A percentile compares a stretch with the other conserved stretches of the same genome.
Evolutionary conservation across 2,888 invertebrate genomes (phyloP).

Genomic region (Xylota segnis): DNA sequence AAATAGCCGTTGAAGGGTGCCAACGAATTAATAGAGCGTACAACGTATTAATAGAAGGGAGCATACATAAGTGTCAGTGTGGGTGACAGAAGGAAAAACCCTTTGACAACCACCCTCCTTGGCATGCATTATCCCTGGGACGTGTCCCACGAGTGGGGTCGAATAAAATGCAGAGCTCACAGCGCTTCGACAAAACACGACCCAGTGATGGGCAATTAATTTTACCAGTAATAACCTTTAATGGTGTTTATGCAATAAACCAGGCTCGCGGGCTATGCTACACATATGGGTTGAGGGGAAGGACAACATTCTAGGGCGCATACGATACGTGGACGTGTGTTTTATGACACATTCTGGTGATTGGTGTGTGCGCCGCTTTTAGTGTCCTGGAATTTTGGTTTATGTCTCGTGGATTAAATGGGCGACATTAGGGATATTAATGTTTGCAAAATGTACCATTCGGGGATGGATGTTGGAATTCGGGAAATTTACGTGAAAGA

Average conservation of each 20-base stretch:
- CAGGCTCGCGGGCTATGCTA: conserved; percentile 26
- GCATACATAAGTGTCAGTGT: conserved; percentile 37
- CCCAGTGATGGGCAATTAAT: conserved; percentile 70
- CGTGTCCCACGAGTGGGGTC: conserved; percentile 38
- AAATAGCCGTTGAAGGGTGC: conserved; percentile 60
- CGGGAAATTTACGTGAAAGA: conserved; percentile 1
- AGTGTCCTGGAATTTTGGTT: conserved; percentile 46
- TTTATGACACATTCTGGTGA: conserved; percentile 54
- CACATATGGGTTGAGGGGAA: not conserved
- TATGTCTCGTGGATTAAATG: conserved; percentile 43
- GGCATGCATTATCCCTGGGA: conserved; percentile 12
- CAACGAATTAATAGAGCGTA: conserved; percentile 57
- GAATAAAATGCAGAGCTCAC: conserved; percentile 23
- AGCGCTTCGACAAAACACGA: conserved; percentile 21
- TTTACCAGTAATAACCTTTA: conserved; percentile 57
- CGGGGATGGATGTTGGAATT: conserved; percentile 10
- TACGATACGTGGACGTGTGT: conserved; percentile 25
- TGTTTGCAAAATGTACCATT: conserved; percentile 21
- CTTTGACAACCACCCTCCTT: conserved; percentile 1
- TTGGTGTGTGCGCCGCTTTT: conserved; percentile 1
- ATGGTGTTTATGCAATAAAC: conserved; percentile 62
- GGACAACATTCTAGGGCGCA: not conserved
- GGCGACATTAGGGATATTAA: conserved; percentile 54
- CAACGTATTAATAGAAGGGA: conserved; percentile 45
- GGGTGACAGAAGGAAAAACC: conserved; percentile 38